These are phyloP conservation scores for Oostethus manadensis DNA, from an alignment of 2,113 vertebrate species.

Conservation along the genomic window DNA sequence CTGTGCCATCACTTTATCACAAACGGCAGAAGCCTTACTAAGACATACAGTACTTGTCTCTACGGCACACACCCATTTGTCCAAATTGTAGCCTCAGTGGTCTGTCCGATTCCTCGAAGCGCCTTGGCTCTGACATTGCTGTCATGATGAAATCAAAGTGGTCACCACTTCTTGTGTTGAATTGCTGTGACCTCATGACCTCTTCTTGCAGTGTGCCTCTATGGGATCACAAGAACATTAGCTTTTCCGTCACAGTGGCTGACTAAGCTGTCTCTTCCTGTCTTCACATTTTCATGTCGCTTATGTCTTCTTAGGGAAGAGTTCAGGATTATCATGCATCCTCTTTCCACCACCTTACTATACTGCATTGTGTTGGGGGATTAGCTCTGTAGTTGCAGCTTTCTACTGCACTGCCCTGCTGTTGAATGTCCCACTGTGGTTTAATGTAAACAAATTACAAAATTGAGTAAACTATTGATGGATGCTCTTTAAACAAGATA, in stretches of 20 bases:
- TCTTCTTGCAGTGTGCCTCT: slow-evolving; percentile 24
- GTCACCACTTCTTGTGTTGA: slow-evolving; percentile 14
- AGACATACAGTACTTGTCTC: slow-evolving; percentile 5
- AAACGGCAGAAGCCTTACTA: slow-evolving; percentile 13
- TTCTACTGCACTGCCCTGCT: slow-evolving; percentile 18
- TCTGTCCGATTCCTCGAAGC: slow-evolving; percentile 1
- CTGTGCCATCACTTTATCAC: slow-evolving; percentile 21
- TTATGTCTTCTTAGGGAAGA: slow-evolving; percentile 30
- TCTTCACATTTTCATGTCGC: slow-evolving; percentile 23
- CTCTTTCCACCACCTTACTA: slow-evolving; percentile 14
- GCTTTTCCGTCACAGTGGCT: slow-evolving; percentile 21
- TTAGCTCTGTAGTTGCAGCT: slow-evolving; percentile 33
- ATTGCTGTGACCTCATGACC: slow-evolving; percentile 15
- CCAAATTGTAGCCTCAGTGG: neutral
- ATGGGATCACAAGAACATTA: slow-evolving; percentile 22
- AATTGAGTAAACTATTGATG: neutral
- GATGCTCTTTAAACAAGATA: no score
- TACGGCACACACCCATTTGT: slow-evolving; percentile 25
- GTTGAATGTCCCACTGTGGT: slow-evolving; percentile 23
- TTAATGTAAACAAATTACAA: slow-evolving; percentile 17
- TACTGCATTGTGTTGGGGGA: slow-evolving; percentile 38
- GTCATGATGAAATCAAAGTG: slow-evolving; percentile 29
- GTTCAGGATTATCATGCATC: slow-evolving; percentile 12
- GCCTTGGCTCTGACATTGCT: slow-evolving; percentile 21
- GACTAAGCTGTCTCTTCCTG: slow-evolving; percentile 18